Evolutionary conservation across 2,797 vertebrate species (phyloP).

Genomic region (Crypturellus tataupa): DNA sequence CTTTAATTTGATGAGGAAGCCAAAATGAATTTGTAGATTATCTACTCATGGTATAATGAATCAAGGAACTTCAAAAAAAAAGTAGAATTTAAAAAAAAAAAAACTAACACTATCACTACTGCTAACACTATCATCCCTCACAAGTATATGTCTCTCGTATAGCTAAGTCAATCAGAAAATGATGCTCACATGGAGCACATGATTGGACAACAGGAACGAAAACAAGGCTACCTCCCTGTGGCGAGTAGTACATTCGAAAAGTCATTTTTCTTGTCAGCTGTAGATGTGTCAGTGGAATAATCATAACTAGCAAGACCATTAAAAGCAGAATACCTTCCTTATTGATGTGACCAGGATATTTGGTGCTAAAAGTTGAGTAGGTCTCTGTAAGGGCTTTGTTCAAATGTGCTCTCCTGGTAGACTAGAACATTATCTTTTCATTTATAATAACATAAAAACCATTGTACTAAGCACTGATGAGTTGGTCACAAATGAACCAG

Average conservation of each 20-base stretch:
- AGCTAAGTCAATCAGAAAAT: not conserved
- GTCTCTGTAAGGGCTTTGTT: not conserved
- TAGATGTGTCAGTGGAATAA: not conserved
- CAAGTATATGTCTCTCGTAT: not conserved
- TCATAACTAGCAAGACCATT: not conserved
- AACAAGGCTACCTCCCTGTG: not conserved
- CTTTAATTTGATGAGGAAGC: not conserved
- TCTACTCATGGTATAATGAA: not conserved
- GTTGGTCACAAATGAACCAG: not conserved
- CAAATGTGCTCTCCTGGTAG: not conserved
- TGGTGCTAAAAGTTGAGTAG: not conserved
- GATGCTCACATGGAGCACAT: not conserved
- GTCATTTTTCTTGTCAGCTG: not conserved
- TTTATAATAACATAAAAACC: not conserved
- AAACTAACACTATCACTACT: too few relatives aligned
- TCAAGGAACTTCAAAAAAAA: not conserved
- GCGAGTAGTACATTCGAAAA: not conserved
- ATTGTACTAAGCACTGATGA: not conserved
- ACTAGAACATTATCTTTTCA: not conserved
- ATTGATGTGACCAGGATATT: not conserved
- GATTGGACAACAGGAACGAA: not conserved
- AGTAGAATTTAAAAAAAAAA: too few relatives aligned
- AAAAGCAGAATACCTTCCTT: not conserved
- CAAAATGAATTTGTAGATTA: not conserved
- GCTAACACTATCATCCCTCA: not conserved